phyloP scores from a whole-genome alignment of 2,797 vertebrate genomes.

The Saxicola maurus region DNA sequence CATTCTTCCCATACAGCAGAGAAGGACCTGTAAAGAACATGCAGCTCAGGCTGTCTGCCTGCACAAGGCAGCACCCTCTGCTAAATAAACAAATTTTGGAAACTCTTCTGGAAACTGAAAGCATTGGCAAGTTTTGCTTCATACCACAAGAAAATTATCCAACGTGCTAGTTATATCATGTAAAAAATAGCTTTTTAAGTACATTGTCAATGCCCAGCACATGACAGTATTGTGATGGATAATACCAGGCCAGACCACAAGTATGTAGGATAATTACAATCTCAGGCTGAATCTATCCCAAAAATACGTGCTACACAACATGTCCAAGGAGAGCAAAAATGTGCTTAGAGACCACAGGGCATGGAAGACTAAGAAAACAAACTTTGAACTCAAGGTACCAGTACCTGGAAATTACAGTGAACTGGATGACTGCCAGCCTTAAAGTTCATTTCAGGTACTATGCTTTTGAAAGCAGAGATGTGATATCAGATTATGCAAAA shows the following conservation, averaged over 20 bases:
- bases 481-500: neutral
- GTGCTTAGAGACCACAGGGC: neutral
- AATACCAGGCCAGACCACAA: conserved; percentile 36
- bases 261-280: conserved; percentile 9
- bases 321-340: neutral
- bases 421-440: neutral
- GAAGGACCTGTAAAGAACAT: neutral
- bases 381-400: neutral
- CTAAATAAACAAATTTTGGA: neutral
- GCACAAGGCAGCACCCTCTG: neutral
- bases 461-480: neutral
- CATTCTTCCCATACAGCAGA: neutral
- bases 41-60: neutral
- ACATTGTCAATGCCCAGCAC: neutral
- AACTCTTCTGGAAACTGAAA: neutral
- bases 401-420: neutral
- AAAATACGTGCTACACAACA: conserved; percentile 15
- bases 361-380: neutral
- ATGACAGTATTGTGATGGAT: conserved; percentile 22
- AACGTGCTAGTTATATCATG: neutral
- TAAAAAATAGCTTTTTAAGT: conserved; percentile 28
- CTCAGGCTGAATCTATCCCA: neutral
- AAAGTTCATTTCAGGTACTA: neutral
- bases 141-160: neutral
- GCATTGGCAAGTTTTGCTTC: neutral